phyloP scores from a whole-genome alignment of 2,797 vertebrate species.

The Podarcis siculus region DNA sequence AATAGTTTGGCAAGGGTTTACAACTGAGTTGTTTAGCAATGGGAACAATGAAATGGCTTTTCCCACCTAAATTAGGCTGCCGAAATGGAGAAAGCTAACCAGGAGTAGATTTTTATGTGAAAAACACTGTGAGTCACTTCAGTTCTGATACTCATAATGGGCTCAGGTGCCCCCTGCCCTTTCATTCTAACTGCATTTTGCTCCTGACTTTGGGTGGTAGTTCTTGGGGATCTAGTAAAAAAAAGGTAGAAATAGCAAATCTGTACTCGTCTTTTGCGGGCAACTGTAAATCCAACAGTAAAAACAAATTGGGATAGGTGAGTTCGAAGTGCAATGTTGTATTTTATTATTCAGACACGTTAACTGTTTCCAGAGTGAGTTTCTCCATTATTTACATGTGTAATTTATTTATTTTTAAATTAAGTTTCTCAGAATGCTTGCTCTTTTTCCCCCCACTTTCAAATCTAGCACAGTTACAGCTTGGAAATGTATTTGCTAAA shows the following conservation, averaged over 20 bases:
- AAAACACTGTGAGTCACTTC: too few species aligned
- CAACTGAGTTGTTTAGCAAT: not conserved
- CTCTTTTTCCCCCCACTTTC: not conserved
- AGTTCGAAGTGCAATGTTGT: not conserved
- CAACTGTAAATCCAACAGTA: constrained; percentile 2
- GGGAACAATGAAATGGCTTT: not conserved
- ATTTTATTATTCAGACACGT: not conserved
- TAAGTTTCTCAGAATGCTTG: not conserved
- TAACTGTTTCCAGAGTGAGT: not conserved
- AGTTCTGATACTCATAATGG: too few species aligned
- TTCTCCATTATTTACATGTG: not conserved
- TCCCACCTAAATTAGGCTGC: not conserved
- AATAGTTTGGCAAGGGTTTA: not conserved
- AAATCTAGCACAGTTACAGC: not conserved
- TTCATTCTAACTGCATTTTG: too few species aligned
- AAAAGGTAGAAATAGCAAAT: not conserved
- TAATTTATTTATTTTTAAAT: not conserved
- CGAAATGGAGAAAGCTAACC: not conserved
- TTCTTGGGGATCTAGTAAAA: too few species aligned
- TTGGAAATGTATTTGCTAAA: not conserved
- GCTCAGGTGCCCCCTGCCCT: too few species aligned
- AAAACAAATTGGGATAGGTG: not conserved
- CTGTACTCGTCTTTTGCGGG: not conserved
- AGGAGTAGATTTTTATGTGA: too few species aligned
- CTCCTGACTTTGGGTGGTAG: too few species aligned